Evolutionary conservation across 1,140 invertebrate genomes (phyloP), one percentile per base, ranked within the genome.

Genomic region (Leptopilina boulardi): DNA sequence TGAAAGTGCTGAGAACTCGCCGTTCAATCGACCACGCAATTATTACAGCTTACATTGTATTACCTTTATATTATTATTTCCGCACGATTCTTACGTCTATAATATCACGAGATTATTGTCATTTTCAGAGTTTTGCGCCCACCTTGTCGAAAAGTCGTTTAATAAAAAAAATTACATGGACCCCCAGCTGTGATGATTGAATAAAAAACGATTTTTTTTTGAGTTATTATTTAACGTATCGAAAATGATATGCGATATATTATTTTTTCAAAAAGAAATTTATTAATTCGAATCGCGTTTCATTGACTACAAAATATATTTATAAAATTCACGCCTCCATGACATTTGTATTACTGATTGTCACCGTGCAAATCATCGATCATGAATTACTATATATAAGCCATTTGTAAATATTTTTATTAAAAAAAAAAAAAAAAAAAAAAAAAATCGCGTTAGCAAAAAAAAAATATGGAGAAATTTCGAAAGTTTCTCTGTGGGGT

Each of bases 1-100:
- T 59, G 80, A 82, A 80, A 83, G 80, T 77, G 47, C 73, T 54
- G 51, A 11, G 42, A 70, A n/a, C 41, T 44, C 56, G 41, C 70
- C 26, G 44, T 13, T 72, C n/a, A 51, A 66, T 66, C 9, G 23
- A 4, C 23, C 59, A 66, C 59, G 59, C 26, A 66, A 66, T 66
- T 66, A 66, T 66, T 66, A 66, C 59, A 23, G 21, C 59, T 66
- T 34, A 30, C 59, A n/a, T 34, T 59, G n/a, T n/a, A n/a, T n/a
- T n/a, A n/a, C n/a, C n/a, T n/a, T n/a, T n/a, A n/a, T n/a, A n/a
- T 51, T 19, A 18, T 59, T 47, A 34, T 75, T 72, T 11, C 19
- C 30, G 56, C 77, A 70, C 13, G 38, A 38, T 70, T 42, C 21
- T 80, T 47, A 41, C 56, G 66, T 71, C 38, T 44, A n/a, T n/a